Evolutionary conservation across 1,140 invertebrate genomes (phyloP).

Genomic region (Drosophila ironensis): DNA sequence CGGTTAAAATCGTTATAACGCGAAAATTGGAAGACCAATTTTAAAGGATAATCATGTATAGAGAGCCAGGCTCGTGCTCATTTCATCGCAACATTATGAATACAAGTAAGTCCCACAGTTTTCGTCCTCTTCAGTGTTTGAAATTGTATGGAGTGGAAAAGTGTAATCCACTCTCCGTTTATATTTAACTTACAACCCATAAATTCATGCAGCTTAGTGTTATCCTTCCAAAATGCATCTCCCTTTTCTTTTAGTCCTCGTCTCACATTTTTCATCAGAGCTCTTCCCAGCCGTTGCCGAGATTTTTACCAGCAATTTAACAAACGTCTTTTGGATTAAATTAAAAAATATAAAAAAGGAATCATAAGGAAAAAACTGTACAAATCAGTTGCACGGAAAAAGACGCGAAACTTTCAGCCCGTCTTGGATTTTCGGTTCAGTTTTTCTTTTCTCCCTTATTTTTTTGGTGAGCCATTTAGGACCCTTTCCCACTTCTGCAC

Average conservation of each 20-base stretch:
- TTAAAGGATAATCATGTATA: too few relatives aligned
- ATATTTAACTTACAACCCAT: not conserved
- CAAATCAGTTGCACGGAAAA: slow-evolving; percentile 74
- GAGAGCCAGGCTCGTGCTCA: too few relatives aligned
- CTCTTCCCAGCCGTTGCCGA: slow-evolving; percentile 11
- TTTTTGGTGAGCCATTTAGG: slow-evolving; percentile 58
- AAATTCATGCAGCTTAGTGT: slow-evolving; percentile 16
- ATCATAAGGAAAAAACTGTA: slow-evolving; percentile 70
- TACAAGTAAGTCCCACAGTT: too few relatives aligned
- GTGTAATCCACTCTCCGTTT: not conserved
- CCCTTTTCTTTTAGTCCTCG: not conserved
- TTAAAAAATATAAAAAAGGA: slow-evolving; percentile 67
- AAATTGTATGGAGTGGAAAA: too few relatives aligned
- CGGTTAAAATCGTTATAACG: too few relatives aligned
- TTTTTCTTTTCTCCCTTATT: slow-evolving; percentile 32
- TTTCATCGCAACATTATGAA: too few relatives aligned
- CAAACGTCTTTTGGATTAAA: slow-evolving; percentile 74
- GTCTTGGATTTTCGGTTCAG: slow-evolving; percentile 33
- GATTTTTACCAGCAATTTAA: slow-evolving; percentile 73
- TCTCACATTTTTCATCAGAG: slow-evolving; percentile 3
- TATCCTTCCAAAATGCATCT: slow-evolving; percentile 15
- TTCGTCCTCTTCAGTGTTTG: too few relatives aligned
- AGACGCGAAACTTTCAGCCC: slow-evolving; percentile 61
- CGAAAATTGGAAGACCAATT: too few relatives aligned
- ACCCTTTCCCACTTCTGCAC: slow-evolving; percentile 69